Percentiles rank a stretch among this genome's conserved stretches.
Evolutionary conservation across 2,888 invertebrate species (phyloP).

Genomic region (Cinara cedri): DNA sequence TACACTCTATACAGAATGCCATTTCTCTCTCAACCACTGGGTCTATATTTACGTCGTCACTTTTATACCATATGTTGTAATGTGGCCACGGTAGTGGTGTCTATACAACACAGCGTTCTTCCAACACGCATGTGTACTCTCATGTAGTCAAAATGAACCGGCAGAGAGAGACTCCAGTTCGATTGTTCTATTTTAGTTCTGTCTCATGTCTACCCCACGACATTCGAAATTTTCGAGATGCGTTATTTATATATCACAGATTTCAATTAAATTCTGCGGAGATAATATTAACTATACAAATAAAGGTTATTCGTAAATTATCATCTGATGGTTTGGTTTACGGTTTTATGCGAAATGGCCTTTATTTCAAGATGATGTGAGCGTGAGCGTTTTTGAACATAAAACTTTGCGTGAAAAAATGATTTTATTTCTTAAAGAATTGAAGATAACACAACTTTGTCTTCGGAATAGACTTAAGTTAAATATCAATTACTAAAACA

Average conservation of each 20-base stretch:
- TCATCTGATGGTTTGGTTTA: no score
- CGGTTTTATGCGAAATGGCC: no score
- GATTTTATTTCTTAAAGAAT: no score
- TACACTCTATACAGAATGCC: conserved; percentile 42
- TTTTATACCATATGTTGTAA: conserved; percentile 44
- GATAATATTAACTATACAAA: neutral
- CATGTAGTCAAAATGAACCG: conserved; percentile 14
- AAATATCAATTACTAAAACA: no score
- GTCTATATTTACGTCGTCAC: conserved; percentile 53
- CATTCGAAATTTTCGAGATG: conserved; percentile 28
- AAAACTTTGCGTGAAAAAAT: no score
- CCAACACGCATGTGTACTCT: neutral
- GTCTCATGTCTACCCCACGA: conserved; percentile 18
- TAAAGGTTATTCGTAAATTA: neutral
- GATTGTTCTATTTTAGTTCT: conserved; percentile 42
- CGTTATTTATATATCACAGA: conserved; percentile 12
- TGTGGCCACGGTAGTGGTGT: neutral
- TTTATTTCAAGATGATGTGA: no score
- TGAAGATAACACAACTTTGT: no score
- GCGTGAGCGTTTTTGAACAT: no score
- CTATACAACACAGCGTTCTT: neutral
- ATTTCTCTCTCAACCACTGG: conserved; percentile 43
- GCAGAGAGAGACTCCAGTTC: conserved; percentile 26
- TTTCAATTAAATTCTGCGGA: neutral
- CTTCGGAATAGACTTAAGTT: no score